Evolutionary conservation across 2,113 vertebrate species (phyloP).

Genomic region (Drymodes brunneopygia): DNA sequence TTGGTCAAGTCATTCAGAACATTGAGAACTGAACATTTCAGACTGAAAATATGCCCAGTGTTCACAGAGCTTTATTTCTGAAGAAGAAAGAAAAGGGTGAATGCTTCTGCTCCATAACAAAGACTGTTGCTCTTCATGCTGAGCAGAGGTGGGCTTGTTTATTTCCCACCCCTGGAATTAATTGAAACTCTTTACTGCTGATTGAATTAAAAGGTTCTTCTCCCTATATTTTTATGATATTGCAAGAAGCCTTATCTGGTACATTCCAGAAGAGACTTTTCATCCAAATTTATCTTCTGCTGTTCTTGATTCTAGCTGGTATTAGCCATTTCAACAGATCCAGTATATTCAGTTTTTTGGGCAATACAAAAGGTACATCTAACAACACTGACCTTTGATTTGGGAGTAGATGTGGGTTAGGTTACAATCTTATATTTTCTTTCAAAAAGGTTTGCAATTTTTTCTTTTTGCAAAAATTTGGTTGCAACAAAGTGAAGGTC

Average conservation of each 20-base stretch:
- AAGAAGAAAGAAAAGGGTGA: background rate
- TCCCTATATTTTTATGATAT: background rate
- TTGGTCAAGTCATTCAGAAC: background rate
- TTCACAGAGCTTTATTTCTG: background rate
- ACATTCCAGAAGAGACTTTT: background rate
- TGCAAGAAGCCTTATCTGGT: background rate
- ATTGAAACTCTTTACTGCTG: background rate
- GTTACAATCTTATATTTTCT: background rate
- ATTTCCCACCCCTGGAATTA: background rate
- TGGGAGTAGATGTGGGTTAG: background rate
- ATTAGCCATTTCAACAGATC: background rate
- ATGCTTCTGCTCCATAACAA: background rate
- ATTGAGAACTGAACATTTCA: accelerated
- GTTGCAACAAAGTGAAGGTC: background rate
- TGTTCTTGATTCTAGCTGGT: background rate
- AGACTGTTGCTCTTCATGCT: background rate
- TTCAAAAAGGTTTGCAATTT: background rate
- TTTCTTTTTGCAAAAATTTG: background rate
- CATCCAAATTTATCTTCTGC: background rate
- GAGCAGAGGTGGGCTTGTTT: background rate
- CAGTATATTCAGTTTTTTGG: background rate
- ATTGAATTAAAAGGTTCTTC: background rate
- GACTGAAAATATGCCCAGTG: background rate
- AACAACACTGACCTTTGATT: background rate
- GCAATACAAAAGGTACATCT: background rate